These are phyloP conservation scores for Acomys russatus DNA, from an alignment of 2,797 vertebrate genomes.

Conservation along the genomic window DNA sequence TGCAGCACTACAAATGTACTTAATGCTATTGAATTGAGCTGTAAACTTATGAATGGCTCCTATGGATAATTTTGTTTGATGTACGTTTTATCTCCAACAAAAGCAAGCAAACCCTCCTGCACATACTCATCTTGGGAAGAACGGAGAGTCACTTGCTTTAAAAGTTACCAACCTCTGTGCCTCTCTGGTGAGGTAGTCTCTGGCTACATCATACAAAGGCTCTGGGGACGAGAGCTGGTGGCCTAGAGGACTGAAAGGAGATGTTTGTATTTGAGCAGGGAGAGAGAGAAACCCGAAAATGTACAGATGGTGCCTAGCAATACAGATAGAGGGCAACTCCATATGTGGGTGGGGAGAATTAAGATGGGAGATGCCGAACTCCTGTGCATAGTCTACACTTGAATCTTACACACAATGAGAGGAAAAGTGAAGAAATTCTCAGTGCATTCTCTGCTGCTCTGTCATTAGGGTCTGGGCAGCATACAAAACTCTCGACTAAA, in stretches of 20 bases:
- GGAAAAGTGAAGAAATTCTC: not conserved
- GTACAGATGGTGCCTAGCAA: too few species aligned
- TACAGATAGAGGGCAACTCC: too few species aligned
- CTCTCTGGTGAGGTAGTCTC: rapidly evolving
- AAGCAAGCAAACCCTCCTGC: not conserved
- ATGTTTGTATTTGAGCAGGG: not conserved
- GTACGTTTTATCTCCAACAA: not conserved
- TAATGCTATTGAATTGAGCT: not conserved
- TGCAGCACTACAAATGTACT: not conserved
- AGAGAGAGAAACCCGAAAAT: not conserved
- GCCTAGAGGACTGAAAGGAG: not conserved
- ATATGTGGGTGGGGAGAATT: not conserved
- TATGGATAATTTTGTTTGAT: not conserved
- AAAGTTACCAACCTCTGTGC: rapidly evolving
- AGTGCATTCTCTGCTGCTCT: not conserved
- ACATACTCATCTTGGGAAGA: not conserved
- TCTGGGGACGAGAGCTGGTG: not conserved
- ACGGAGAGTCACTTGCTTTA: too few species aligned
- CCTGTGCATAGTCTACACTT: not conserved
- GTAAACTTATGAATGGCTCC: not conserved
- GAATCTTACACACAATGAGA: not conserved
- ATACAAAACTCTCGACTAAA: not conserved
- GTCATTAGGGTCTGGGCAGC: not conserved
- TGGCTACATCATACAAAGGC: not conserved
- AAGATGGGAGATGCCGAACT: too few species aligned